These are phyloP conservation scores for Hemithea aestivaria DNA, from an alignment of 2,888 invertebrate species.

Conservation along the genomic window DNA sequence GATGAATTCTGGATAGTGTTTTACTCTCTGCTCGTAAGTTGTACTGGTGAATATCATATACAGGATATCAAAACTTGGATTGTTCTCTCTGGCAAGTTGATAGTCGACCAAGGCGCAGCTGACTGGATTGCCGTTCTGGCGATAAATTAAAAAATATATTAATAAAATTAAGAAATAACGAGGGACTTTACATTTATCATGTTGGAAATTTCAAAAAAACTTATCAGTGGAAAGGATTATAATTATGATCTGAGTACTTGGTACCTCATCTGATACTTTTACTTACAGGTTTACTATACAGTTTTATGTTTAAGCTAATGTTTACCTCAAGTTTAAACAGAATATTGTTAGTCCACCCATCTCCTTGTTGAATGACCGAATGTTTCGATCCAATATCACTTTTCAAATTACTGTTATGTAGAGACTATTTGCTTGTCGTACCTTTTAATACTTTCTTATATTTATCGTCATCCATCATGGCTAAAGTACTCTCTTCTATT, in stretches of 20 bases:
- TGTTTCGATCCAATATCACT: constrained; percentile 19
- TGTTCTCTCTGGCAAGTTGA: constrained; percentile 34
- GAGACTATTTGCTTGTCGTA: too few species aligned
- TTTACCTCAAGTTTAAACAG: constrained; percentile 24
- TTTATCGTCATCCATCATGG: too few species aligned
- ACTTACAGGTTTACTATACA: neutral
- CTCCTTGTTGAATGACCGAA: constrained; percentile 36
- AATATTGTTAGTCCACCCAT: constrained; percentile 39
- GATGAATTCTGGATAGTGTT: constrained; percentile 32
- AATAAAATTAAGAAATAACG: too few species aligned
- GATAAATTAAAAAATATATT: too few species aligned
- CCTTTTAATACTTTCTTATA: too few species aligned
- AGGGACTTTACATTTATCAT: too few species aligned
- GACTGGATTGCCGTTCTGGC: constrained; percentile 30
- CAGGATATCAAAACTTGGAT: constrained; percentile 36
- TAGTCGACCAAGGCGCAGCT: constrained; percentile 43
- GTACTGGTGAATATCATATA: constrained; percentile 44
- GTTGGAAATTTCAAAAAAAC: too few species aligned
- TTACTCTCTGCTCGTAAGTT: constrained; percentile 33
- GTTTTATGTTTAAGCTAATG: neutral
- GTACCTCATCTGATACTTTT: too few species aligned
- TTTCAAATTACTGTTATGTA: neutral
- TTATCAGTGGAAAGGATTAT: too few species aligned
- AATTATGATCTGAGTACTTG: too few species aligned
- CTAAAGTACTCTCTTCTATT: too few species aligned